Conservation (phyloP, 1,140 invertebrate species). For the Rhopalosiphum padi region DNA sequence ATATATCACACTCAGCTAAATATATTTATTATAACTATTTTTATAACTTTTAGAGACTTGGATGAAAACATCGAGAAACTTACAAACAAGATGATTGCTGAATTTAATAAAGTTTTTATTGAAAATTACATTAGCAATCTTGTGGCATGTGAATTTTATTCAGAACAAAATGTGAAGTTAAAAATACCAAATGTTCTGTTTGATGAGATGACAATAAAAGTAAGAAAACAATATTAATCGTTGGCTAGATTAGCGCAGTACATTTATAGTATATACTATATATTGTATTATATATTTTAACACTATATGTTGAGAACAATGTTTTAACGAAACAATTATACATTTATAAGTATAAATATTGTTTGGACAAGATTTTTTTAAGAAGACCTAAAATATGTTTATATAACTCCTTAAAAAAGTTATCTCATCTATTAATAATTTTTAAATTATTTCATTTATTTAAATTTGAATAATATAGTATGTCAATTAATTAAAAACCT, state of each 20-base stretch:
- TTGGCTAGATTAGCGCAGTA: not conserved
- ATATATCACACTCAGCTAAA: not conserved
- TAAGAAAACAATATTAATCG: not conserved
- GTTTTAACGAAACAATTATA: not conserved
- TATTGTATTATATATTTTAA: too few relatives aligned
- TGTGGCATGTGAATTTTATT: not conserved
- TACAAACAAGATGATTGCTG: not conserved
- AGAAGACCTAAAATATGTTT: not conserved
- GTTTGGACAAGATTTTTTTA: not conserved
- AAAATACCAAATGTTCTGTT: not conserved
- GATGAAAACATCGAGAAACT: constrained; percentile 30
- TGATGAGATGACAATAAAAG: not conserved
- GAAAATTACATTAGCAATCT: not conserved
- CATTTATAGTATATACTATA: not conserved
- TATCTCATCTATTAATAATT: not conserved
- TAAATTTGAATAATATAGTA: not conserved
- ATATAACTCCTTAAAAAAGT: not conserved
- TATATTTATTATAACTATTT: not conserved
- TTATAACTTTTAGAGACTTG: constrained; percentile 5
- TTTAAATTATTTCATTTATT: not conserved
- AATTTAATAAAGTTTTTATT: not conserved
- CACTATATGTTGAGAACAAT: too few relatives aligned
- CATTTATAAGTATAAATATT: not conserved
- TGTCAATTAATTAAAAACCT: too few relatives aligned
- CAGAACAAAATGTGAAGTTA: not conserved